These are phyloP conservation scores for Sus scrofa DNA, from an alignment of 2,113 vertebrate species.

Conservation along the genomic window DNA sequence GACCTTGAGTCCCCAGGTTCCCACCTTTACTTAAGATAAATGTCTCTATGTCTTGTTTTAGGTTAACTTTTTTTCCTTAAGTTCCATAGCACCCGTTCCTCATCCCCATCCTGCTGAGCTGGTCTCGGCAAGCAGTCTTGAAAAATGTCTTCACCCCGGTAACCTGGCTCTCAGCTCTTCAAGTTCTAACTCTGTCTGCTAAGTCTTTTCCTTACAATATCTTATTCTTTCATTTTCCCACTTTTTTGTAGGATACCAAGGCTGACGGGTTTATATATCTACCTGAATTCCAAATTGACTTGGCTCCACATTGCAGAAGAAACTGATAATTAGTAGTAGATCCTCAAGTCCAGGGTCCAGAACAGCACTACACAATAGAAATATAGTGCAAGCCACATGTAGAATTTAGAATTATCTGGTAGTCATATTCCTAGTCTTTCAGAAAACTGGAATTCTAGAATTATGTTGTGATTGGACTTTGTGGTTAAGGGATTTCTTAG, in stretches of 20 bases:
- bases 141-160: neutral
- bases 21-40: too few species aligned
- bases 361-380: neutral
- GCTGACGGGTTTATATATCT: constrained; percentile 96
- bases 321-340: constrained; percentile 92
- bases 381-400: neutral
- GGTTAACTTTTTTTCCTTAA: too few species aligned
- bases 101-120: too few species aligned
- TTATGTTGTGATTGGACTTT: neutral
- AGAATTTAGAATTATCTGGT: neutral
- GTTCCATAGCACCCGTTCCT: too few species aligned
- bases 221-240: neutral
- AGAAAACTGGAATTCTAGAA: neutral
- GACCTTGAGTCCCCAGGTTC: too few species aligned
- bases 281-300: constrained; percentile 95
- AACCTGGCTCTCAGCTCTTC: constrained; percentile 36
- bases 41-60: too few species aligned
- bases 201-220: neutral
- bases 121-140: constrained; percentile 1
- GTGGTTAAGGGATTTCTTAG: neutral
- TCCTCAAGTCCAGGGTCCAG: neutral
- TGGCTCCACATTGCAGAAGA: constrained; percentile 94
- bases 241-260: constrained; percentile 92
- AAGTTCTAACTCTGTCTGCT: neutral
- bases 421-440: neutral